Evolutionary conservation across 2,797 vertebrate genomes (phyloP).

Genomic region (Alcedo atthis): DNA sequence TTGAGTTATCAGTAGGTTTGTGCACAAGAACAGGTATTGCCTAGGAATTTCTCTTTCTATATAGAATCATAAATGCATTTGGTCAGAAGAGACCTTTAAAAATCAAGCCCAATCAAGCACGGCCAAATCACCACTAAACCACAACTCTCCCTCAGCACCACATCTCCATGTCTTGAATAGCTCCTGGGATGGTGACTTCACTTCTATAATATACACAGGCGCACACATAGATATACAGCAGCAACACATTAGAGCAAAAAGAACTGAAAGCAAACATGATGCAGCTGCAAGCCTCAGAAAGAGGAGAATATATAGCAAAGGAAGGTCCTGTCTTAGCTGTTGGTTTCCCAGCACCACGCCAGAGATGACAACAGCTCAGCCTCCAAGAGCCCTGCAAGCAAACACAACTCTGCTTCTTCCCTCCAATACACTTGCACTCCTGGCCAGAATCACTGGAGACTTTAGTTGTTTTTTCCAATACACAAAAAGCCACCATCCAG

Average conservation of each 20-base stretch:
- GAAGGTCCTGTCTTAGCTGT: background rate
- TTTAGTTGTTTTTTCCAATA: conserved; percentile 15
- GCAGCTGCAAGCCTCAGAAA: background rate
- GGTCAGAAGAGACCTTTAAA: background rate
- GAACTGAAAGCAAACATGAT: background rate
- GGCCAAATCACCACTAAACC: background rate
- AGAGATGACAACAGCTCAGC: background rate
- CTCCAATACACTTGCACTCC: background rate
- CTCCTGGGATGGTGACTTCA: background rate
- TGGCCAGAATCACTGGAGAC: background rate
- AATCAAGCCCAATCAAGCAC: background rate
- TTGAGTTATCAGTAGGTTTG: background rate
- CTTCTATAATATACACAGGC: background rate
- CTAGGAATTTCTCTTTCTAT: background rate
- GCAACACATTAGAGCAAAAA: background rate
- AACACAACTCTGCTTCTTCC: background rate
- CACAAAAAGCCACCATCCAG: background rate
- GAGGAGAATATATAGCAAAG: background rate
- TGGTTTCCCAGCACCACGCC: fast-evolving
- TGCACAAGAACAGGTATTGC: background rate
- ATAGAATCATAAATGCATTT: background rate
- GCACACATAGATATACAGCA: background rate
- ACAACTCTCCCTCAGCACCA: background rate
- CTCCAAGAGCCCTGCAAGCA: background rate
- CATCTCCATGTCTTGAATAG: background rate